Percentiles rank a stretch among this genome's conserved stretches.
Evolutionary conservation across 2,113 vertebrate species (phyloP).

Genomic region (Gymnobelideus leadbeateri): DNA sequence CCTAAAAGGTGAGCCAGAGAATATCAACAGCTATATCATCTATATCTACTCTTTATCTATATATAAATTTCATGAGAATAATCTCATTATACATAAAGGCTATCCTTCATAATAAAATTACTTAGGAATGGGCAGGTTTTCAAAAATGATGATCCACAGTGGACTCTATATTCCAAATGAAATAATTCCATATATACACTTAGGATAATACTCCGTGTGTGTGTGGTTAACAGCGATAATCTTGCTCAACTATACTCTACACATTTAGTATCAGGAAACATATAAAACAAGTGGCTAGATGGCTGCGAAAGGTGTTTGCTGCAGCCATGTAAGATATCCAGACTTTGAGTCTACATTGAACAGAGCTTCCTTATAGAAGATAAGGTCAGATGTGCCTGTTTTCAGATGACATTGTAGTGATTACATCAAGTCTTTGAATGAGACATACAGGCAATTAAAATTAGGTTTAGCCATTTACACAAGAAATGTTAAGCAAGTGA

Average conservation of each 20-base stretch:
- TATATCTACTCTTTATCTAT: neutral
- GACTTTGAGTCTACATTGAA: neutral
- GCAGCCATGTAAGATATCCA: neutral
- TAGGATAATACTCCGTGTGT: neutral
- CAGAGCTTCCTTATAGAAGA: neutral
- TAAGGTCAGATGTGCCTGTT: neutral
- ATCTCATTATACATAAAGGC: neutral
- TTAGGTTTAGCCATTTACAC: accelerated
- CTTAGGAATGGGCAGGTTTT: neutral
- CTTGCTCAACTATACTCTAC: neutral
- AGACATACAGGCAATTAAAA: neutral
- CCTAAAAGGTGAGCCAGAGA: neutral
- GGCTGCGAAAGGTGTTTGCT: neutral
- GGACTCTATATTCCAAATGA: neutral
- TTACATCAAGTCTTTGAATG: neutral
- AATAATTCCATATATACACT: neutral
- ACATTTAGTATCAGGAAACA: neutral
- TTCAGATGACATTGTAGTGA: neutral
- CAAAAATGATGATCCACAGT: neutral
- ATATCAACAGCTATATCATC: neutral
- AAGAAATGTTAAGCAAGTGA: neutral
- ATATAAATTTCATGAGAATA: neutral
- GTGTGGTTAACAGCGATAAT: neutral
- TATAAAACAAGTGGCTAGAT: neutral
- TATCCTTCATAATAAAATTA: neutral